Base-by-base conservation (phyloP, 2,797 vertebrate genomes). In the Petrocephalus schoutedeni region DNA sequence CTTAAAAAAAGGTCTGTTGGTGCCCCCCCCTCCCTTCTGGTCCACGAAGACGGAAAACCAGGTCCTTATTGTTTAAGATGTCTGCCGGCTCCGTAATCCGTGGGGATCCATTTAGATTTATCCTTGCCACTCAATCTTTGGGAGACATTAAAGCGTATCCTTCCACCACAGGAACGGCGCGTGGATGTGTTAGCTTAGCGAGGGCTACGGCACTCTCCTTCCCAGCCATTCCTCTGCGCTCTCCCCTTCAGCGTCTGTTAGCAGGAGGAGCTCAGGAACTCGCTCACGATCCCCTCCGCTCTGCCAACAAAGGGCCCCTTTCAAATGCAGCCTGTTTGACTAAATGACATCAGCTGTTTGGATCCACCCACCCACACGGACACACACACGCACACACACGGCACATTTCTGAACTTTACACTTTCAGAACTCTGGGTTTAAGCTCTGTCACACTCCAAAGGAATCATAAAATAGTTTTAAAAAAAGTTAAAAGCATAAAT, bases 261-360 rank as follows among this genome's bases (percentile, higher is more conserved):
- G 92, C 91, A 23, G 89, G 90, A 91, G 93, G 94, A 94, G 93
- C 93, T 88, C 92, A 95, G 94, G 91, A 93, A 93, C 92, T 94
- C 90, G 95, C 96, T 95, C 94, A 93, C 92, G 94, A 95, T 95
- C 89, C 36, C 7, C 71, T 77, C 71, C 83, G 92, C 93, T 93
- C 94, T 92, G 96, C 97, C 97, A 99, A 99, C 98, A 99, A 99
- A 98, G 98, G 96, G 96, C 96, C 97, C 95, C 97, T 96, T 97
- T 96, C 96, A 96, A 95, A 95, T 95, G 94, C 91, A 92, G 96
- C 95, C 94, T 92, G 93, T 91, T 95, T 95, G 93, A 95, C 96
- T 96, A 95, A 92, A 92, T 97, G 97, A 97, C 97, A 97, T 97
- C 97, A 97, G 95, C 93, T 91, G 91, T 61, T 41, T 21, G 83